phyloP scores from a whole-genome alignment of 1,140 invertebrate genomes.

The Pseudomyrmex concolor region DNA sequence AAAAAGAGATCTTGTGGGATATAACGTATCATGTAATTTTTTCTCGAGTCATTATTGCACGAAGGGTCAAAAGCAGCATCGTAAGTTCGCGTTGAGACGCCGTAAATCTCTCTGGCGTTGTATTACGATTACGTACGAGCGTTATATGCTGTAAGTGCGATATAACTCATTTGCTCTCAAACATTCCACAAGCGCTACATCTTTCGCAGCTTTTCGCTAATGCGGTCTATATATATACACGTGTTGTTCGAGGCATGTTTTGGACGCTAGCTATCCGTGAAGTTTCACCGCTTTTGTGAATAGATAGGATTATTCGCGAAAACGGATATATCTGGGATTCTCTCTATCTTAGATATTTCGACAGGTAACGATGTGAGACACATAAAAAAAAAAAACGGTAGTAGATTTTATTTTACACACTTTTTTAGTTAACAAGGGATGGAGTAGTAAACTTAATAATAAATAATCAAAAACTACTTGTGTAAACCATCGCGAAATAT shows the following conservation, averaged over 20 bases:
- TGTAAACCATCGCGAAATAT: too few species aligned
- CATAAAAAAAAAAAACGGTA: not conserved
- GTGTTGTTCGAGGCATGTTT: not conserved
- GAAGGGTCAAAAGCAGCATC: not conserved
- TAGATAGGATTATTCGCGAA: not conserved
- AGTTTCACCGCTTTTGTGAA: conserved; percentile 33
- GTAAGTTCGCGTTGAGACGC: not conserved
- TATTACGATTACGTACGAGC: conserved; percentile 63
- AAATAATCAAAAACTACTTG: too few species aligned
- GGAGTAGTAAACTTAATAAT: too few species aligned
- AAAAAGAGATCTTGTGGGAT: not conserved
- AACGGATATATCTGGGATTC: not conserved
- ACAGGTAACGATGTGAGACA: not conserved
- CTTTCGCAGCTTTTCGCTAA: conserved; percentile 65
- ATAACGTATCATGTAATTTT: not conserved
- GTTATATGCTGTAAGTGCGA: conserved; percentile 62
- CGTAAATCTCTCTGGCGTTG: conserved; percentile 59
- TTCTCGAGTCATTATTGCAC: conserved; percentile 6
- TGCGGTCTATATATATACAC: conserved; percentile 50
- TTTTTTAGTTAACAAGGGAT: too few species aligned
- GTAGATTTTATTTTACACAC: not conserved
- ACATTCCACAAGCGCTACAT: conserved; percentile 65
- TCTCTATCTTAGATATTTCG: not conserved
- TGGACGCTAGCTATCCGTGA: conserved; percentile 39
- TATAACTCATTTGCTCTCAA: conserved; percentile 67